Conservation (phyloP, 2,113 vertebrate species). For the Prietella phreatophila region DNA sequence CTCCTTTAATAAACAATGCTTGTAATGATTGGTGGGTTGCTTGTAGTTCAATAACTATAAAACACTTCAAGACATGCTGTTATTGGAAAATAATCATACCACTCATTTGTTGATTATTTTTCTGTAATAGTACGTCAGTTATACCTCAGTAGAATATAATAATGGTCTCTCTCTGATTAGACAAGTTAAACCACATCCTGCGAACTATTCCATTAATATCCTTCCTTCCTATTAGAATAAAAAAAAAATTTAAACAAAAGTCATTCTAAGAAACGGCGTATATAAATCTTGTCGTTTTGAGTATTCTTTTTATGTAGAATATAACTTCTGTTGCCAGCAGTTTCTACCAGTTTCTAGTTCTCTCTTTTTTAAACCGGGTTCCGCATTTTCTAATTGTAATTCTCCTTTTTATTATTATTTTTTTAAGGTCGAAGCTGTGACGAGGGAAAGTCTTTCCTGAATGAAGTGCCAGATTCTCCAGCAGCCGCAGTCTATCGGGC, state of each 20-base stretch:
- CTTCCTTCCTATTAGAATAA: background rate
- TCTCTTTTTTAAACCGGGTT: background rate
- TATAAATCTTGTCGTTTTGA: background rate
- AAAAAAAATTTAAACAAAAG: background rate
- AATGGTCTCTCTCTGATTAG: background rate
- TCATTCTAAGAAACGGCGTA: background rate
- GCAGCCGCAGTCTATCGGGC: slow-evolving; percentile 75
- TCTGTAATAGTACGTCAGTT: background rate
- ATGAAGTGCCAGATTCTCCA: slow-evolving; percentile 80
- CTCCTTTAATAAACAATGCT: no score
- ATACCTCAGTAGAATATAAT: no score
- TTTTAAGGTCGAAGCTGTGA: slow-evolving; percentile 84
- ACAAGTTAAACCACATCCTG: background rate
- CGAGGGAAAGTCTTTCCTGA: slow-evolving; percentile 84
- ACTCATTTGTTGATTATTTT: background rate
- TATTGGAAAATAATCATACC: background rate
- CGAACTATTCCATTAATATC: background rate
- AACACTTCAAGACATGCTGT: background rate
- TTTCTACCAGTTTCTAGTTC: slow-evolving; percentile 36
- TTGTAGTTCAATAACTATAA: background rate
- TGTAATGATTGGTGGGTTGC: no score
- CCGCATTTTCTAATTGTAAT: background rate
- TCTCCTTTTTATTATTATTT: slow-evolving; percentile 27
- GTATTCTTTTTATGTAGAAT: background rate
- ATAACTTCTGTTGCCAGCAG: background rate